Evolutionary conservation across 2,888 invertebrate species (phyloP).

Genomic region (Heliconius ismenius): DNA sequence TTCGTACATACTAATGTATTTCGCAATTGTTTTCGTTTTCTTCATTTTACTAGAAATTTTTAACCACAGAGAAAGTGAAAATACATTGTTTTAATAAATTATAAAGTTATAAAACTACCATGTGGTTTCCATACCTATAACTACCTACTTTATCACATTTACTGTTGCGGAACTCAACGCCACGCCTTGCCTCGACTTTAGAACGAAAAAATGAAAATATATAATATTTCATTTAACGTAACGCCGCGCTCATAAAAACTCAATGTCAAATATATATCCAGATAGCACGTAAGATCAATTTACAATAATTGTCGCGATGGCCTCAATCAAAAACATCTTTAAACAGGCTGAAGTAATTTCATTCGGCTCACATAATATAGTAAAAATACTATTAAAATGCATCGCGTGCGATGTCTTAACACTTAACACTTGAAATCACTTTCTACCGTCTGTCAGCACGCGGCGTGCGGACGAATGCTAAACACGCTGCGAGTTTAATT

Average conservation of each 20-base stretch:
- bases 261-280: neutral
- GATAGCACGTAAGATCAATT: constrained; percentile 11
- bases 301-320: neutral
- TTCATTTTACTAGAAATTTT: neutral
- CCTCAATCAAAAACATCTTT: constrained; percentile 8
- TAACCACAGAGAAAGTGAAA: neutral
- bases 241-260: neutral
- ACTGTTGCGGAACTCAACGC: too few relatives aligned
- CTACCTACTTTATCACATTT: neutral
- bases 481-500: constrained; percentile 42
- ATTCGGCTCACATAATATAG: constrained; percentile 21
- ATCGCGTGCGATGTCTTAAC: constrained; percentile 41
- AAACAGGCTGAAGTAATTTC: neutral
- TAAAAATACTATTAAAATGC: constrained; percentile 31
- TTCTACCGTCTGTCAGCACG: constrained; percentile 41
- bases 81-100: neutral
- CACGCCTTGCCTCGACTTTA: too few relatives aligned
- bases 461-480: constrained; percentile 39
- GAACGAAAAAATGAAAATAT: too few relatives aligned
- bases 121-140: neutral
- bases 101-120: neutral
- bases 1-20: neutral
- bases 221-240: too few relatives aligned
- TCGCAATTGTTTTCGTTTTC: neutral
- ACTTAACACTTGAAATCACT: constrained; percentile 42